Evolutionary conservation across 2,888 invertebrate species (phyloP), one percentile per base, ranked within the genome.

Genomic region (Eumerus sabulonum): DNA sequence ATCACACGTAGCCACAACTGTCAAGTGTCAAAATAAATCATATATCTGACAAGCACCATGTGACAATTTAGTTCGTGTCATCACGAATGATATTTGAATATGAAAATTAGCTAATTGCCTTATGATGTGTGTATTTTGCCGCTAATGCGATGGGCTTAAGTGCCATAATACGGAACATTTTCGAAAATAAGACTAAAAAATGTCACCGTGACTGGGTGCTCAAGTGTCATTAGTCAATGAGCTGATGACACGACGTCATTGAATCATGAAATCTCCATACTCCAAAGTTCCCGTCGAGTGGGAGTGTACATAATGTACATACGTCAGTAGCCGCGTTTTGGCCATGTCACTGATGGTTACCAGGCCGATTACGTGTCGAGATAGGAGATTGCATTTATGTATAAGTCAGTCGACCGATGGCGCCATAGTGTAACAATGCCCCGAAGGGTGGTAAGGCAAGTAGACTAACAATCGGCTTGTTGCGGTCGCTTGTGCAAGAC

Each of bases 31-130:
- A 54, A 64, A 70, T 59, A 77, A 72, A 77, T 77, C 77, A 68
- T 5, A 40, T n/a, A 3, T n/a, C 5, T 40, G 40, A 40, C 40
- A 40, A 9, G 48, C 44, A 17, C 19, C 57, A 17, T 53, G 35
- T 62, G 47, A 72, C 57, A 77, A 63, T 67, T 45, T 72, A 57
- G 51, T 59, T 44, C 66, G 67, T 72, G 62, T 67, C 77, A 72
- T 67, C 63, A 51, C 40, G 59, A 77, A 71, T 71, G 71, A 76
- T 76, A 57, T 76, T 76, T 62, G 56, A 76, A 68, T 77, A 77
- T 62, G 72, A 67, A 77, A 77, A 77, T 72, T 59, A 68, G 77
- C 67, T 77, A 77, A 77, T 77, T 77, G 67, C 67, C 72, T 71
- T 62, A 36, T 67, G 60, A 62, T 76, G 71, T 76, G 59, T 60